These are phyloP conservation scores for Muscina levida DNA, from an alignment of 2,888 invertebrate genomes.

Conservation along the genomic window DNA sequence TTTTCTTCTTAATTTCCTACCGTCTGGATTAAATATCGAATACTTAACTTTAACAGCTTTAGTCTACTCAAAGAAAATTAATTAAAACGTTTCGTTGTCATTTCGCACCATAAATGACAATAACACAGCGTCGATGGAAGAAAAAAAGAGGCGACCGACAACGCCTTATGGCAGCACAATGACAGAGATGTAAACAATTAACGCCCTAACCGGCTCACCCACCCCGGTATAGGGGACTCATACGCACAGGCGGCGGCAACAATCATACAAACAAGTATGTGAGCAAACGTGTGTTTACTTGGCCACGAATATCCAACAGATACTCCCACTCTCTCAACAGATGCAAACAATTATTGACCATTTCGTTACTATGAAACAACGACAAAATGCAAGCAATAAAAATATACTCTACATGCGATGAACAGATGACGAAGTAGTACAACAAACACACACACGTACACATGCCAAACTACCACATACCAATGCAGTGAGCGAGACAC, in stretches of 20 bases:
- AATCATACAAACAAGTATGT: conserved; percentile 14
- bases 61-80: conserved; percentile 68
- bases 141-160: conserved; percentile 47
- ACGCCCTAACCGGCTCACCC: conserved; percentile 60
- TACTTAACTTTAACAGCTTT: conserved; percentile 67
- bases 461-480: background rate
- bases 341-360: conserved; percentile 61
- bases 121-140: conserved; percentile 35
- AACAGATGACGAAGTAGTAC: conserved; percentile 47
- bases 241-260: conserved; percentile 17
- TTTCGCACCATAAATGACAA: conserved; percentile 68
- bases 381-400: conserved; percentile 58
- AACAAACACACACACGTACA: conserved; percentile 28
- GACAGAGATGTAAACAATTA: conserved; percentile 61
- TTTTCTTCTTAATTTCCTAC: background rate
- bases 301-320: conserved; percentile 56
- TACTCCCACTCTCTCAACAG: conserved; percentile 45
- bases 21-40: conserved; percentile 39
- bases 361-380: conserved; percentile 44
- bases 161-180: conserved; percentile 44
- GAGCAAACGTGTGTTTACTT: conserved; percentile 34
- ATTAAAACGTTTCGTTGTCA: conserved; percentile 69
- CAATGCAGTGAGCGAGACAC: background rate
- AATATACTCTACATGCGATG: conserved; percentile 42
- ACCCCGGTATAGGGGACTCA: conserved; percentile 13